phyloP scores from a whole-genome alignment of 2,888 invertebrate species.

The Chloroclystis v-ata region DNA sequence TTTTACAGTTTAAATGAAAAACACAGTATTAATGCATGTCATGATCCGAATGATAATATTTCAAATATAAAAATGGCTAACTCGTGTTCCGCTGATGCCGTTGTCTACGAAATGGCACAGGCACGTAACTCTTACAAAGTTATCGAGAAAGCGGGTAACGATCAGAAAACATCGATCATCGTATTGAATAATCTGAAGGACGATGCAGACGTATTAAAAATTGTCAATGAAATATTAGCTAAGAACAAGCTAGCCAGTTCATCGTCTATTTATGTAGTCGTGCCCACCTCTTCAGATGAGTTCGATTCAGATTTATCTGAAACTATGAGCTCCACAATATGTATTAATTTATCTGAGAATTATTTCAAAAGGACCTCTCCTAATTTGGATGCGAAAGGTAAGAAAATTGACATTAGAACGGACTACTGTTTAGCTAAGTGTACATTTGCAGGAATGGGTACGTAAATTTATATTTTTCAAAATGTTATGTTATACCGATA shows the following conservation, averaged over 20 bases:
- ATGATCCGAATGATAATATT: slow-evolving; percentile 1
- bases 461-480: no score
- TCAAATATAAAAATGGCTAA: slow-evolving; percentile 10
- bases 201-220: slow-evolving; percentile 29
- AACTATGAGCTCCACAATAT: slow-evolving; percentile 34
- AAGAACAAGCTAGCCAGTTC: slow-evolving; percentile 28
- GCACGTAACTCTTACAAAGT: no score
- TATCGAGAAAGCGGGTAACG: background rate
- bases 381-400: slow-evolving; percentile 1
- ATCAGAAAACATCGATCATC: slow-evolving; percentile 24
- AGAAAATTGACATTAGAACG: background rate
- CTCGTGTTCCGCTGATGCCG: background rate
- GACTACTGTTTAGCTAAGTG: no score
- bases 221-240: slow-evolving; percentile 35
- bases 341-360: slow-evolving; percentile 37
- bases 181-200: slow-evolving; percentile 33
- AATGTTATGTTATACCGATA: no score
- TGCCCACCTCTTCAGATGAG: slow-evolving; percentile 40
- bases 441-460: no score
- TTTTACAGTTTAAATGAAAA: slow-evolving; percentile 16
- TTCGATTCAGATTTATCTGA: slow-evolving; percentile 27
- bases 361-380: slow-evolving; percentile 24
- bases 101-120: slow-evolving; percentile 27
- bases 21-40: background rate
- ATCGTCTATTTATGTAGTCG: slow-evolving; percentile 44